These are phyloP conservation scores for Cranoglanis bouderius DNA, from an alignment of 2,113 vertebrate species.

Conservation along the genomic window DNA sequence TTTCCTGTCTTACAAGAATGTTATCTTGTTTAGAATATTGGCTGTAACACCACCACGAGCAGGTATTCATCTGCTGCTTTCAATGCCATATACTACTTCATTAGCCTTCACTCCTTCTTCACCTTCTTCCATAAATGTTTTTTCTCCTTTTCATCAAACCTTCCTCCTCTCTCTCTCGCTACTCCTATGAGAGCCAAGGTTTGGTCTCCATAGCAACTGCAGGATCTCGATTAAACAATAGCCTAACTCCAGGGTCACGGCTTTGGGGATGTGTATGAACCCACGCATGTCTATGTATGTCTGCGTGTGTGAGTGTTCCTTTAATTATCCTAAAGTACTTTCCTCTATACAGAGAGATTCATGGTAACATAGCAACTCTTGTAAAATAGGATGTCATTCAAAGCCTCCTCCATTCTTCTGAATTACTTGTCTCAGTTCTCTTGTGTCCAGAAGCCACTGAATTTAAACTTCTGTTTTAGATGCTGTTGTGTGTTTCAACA, in stretches of 20 bases:
- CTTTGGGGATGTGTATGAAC: conserved; percentile 17
- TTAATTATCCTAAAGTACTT: background rate
- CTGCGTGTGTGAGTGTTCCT: conserved; percentile 14
- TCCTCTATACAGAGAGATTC: background rate
- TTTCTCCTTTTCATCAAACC: conserved; percentile 41
- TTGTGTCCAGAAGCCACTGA: background rate
- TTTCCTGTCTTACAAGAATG: background rate
- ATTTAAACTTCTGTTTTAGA: background rate
- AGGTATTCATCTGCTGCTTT: background rate
- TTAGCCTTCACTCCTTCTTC: background rate
- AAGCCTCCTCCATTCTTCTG: background rate
- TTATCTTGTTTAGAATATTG: background rate
- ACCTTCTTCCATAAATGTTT: background rate
- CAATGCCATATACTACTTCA: background rate
- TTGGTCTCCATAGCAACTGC: conserved; percentile 69
- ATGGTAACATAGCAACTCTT: background rate
- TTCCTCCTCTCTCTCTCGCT: conserved; percentile 25
- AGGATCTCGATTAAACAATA: conserved; percentile 51
- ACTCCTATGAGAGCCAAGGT: conserved; percentile 51
- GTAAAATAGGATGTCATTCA: background rate
- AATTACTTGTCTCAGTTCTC: background rate
- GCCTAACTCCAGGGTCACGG: conserved; percentile 51
- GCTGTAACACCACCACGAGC: background rate
- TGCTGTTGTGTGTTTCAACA: conserved; percentile 12
- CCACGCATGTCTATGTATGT: conserved; percentile 20